Conservation (phyloP, 2,888 invertebrate genomes). For the Diplazon laetatorius region DNA sequence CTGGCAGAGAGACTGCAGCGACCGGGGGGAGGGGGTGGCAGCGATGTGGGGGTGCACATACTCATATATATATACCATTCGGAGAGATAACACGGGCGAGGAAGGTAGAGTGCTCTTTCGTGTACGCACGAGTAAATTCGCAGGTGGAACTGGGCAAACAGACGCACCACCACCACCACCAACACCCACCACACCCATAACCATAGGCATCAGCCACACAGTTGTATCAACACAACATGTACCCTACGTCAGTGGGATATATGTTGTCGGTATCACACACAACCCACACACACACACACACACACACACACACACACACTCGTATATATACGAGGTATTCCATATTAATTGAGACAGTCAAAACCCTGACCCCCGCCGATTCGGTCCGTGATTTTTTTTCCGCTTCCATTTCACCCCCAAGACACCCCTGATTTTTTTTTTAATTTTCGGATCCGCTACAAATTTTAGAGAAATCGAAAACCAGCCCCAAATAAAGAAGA, state of each 20-base stretch:
- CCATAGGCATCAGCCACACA: constrained; percentile 32
- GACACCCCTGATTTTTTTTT: too few species aligned
- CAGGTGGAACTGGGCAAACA: constrained; percentile 72
- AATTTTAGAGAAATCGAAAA: too few species aligned
- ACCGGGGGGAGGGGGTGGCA: background rate
- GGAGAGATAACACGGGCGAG: constrained; percentile 52
- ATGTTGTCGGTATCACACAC: too few species aligned
- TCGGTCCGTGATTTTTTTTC: too few species aligned
- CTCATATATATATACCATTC: too few species aligned
- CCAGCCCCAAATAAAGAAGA: too few species aligned
- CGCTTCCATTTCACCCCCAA: too few species aligned
- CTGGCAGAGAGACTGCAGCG: constrained; percentile 8
- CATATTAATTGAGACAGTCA: too few species aligned
- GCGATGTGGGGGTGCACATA: background rate
- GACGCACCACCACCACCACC: constrained; percentile 29
- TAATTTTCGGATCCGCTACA: too few species aligned
- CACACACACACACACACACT: constrained; percentile 14
- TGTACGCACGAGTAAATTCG: constrained; percentile 78
- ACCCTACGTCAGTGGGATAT: background rate
- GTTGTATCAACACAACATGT: constrained; percentile 29
- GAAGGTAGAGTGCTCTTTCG: constrained; percentile 77
- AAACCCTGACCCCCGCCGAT: too few species aligned
- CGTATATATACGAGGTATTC: constrained; percentile 34
- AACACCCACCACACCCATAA: constrained; percentile 43
- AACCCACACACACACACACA: background rate